Conservation (phyloP, 2,888 invertebrate genomes). For the Cantharis rustica region DNA sequence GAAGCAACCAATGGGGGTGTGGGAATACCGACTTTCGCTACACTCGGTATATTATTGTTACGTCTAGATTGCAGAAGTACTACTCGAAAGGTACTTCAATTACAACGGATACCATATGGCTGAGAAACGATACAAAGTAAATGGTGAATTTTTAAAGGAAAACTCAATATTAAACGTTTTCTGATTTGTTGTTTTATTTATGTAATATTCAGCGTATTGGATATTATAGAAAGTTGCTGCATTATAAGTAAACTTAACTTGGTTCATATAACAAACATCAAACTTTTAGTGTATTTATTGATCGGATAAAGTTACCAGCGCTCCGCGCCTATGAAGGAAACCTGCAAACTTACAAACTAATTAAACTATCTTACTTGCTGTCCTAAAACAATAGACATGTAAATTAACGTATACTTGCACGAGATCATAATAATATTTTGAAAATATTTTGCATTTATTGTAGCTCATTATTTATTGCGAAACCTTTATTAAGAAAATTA, state of each 20-base stretch:
- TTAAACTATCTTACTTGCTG: conserved; percentile 56
- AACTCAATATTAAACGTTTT: background rate
- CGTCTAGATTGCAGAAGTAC: background rate
- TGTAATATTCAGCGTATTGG: background rate
- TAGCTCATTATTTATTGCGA: background rate
- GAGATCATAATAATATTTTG: conserved; percentile 7
- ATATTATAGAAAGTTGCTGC: background rate
- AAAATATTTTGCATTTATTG: conserved; percentile 1
- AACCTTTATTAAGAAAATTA: background rate
- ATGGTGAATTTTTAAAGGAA: background rate
- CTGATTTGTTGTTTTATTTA: background rate
- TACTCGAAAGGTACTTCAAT: background rate
- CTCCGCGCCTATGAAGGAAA: conserved; percentile 49
- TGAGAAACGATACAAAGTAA: background rate
- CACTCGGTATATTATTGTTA: background rate
- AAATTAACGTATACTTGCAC: conserved; percentile 44
- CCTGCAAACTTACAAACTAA: conserved; percentile 57
- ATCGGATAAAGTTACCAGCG: conserved; percentile 53
- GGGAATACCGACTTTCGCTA: background rate
- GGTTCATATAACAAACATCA: conserved; percentile 57
- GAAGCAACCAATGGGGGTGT: background rate
- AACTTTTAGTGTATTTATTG: conserved; percentile 52
- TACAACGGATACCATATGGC: background rate
- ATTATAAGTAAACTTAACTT: conserved; percentile 30
- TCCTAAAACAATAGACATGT: conserved; percentile 57